These are phyloP conservation scores for Motacilla tschutschensis DNA, from an alignment of 2,113 vertebrate species.

Conservation along the genomic window DNA sequence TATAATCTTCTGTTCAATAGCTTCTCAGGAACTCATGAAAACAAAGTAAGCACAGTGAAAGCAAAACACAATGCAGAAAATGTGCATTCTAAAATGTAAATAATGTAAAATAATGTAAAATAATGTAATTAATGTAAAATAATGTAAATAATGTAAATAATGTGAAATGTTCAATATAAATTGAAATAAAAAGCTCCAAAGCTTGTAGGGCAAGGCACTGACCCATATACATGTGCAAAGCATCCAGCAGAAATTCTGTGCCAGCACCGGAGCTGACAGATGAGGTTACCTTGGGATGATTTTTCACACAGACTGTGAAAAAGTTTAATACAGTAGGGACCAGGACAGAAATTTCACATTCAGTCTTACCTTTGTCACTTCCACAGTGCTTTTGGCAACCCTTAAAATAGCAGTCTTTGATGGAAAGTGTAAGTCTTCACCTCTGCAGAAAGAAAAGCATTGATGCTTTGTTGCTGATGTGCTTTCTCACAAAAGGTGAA, in stretches of 20 bases:
- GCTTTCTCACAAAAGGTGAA: neutral
- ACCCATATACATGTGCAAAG: accelerated
- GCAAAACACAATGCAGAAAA: neutral
- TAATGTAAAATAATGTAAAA: no score
- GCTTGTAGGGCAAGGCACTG: neutral
- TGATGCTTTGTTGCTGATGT: neutral
- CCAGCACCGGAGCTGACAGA: neutral
- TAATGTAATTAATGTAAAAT: no score
- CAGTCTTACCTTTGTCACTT: neutral
- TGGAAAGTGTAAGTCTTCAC: neutral
- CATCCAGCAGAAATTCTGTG: neutral
- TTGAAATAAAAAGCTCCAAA: neutral
- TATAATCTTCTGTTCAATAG: neutral
- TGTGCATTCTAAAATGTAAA: neutral
- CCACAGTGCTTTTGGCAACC: neutral
- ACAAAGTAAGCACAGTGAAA: neutral
- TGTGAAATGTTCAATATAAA: neutral
- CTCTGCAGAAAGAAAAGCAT: neutral
- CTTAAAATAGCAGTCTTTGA: neutral
- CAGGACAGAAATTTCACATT: neutral
- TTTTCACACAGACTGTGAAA: neutral
- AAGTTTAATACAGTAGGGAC: neutral
- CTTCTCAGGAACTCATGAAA: neutral
- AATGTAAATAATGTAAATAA: no score
- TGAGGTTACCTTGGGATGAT: neutral